Base-by-base conservation (phyloP, 2,113 vertebrate species). In the Prunella fulvescens region DNA sequence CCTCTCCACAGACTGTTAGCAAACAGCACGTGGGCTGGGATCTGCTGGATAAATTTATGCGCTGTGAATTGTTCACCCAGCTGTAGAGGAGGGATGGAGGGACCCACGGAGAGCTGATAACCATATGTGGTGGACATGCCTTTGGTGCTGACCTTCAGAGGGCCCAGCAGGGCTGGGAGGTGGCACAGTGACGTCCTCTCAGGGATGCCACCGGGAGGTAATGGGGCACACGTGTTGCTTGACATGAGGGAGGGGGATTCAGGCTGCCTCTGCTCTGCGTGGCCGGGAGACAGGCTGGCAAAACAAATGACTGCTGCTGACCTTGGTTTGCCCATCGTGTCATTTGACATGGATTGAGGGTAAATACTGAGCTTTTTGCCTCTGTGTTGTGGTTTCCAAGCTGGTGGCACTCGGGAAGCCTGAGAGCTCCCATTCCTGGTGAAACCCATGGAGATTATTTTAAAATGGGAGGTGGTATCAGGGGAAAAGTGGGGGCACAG, bases 41-140 rank as follows among this genome's bases (percentile, higher is more conserved):
- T 95, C 95, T 96, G 95, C 93, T 81, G 50, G 95, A 94, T 97
- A 93, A 97, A 97, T 97, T 97, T 97, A 97, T 96, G 96, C 86
- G 3, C 95, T 96, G 94, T 81, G 96, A 97, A 95, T 96, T 96
- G 95, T 88, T 97, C 95, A 78, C 95, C 90, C 95, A 97, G 94
- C 96, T 96, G 93, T 64, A 42, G 94, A 53, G 72, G 82, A 94
- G 86, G 95, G 73, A 91, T 51, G 76, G 88, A 81, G 7, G 70
- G 93, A 96, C 86, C 92, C 93, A 74, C 8, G 11, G 92, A 93
- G 79, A 95, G 74, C 90, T 90, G 19, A 95, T 93, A 83, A 90
- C 92, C 95, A 95, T 96, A 95, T 96, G 95, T 95, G 95, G 95
- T 93, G 96, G 93, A 88, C 95, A 93, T 96, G 82, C 92, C 80